A percentile compares a stretch with the other conserved stretches of the same genome.
Conservation (phyloP, 2,888 invertebrate genomes). For the Alentia gelatinosa region DNA sequence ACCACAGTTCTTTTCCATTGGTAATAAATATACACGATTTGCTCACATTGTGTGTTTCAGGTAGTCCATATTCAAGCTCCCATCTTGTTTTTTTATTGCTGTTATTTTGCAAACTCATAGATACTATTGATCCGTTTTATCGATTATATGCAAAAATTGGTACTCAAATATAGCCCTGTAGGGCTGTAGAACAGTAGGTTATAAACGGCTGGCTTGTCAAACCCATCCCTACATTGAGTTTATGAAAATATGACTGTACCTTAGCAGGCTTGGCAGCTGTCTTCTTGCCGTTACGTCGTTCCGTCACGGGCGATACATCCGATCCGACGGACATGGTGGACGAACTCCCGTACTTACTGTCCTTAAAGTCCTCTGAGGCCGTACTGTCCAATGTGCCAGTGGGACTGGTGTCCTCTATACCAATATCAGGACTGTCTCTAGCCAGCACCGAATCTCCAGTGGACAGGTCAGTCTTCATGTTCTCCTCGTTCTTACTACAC, state of each 20-base stretch:
- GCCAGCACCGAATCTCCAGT: not conserved
- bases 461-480: not conserved
- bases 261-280: not conserved
- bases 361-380: conserved; percentile 57
- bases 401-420: conserved; percentile 57
- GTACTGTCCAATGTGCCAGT: conserved; percentile 57
- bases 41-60: too few relatives aligned
- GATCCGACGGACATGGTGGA: conserved; percentile 60
- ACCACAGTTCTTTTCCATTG: too few relatives aligned
- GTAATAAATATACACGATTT: too few relatives aligned
- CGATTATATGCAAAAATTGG: too few relatives aligned
- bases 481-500: conserved; percentile 32
- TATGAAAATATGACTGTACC: not conserved
- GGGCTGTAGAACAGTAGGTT: too few relatives aligned
- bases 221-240: too few relatives aligned
- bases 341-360: conserved; percentile 56
- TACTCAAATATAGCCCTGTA: too few relatives aligned
- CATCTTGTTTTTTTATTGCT: too few relatives aligned
- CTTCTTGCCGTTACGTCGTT: conserved; percentile 16
- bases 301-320: conserved; percentile 53
- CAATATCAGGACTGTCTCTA: conserved; percentile 56
- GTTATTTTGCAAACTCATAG: too few relatives aligned
- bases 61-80: too few relatives aligned
- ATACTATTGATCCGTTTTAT: too few relatives aligned
- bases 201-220: too few relatives aligned